These are phyloP conservation scores for Dryas iulia DNA, from an alignment of 1,140 invertebrate species.

Conservation along the genomic window DNA sequence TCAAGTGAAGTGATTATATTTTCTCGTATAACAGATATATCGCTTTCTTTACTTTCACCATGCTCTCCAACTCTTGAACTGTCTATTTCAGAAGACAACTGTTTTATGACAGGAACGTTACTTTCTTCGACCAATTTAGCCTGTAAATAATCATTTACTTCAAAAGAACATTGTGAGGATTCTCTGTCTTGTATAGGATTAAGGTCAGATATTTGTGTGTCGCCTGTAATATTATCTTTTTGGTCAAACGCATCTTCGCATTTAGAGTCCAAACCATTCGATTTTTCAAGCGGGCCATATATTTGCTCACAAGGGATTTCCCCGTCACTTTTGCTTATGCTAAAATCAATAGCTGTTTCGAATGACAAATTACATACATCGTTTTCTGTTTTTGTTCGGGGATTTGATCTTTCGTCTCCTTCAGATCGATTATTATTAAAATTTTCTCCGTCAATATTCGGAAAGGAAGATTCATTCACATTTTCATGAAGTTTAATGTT, in stretches of 20 bases:
- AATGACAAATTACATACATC: conserved; percentile 11
- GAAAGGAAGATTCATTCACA: background rate
- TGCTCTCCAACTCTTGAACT: background rate
- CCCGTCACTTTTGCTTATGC: conserved; percentile 41
- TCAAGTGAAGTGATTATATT: background rate
- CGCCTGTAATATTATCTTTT: conserved; percentile 6
- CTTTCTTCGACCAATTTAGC: background rate
- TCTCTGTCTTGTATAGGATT: too few relatives aligned
- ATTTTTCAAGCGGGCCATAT: background rate
- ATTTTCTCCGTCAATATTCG: background rate
- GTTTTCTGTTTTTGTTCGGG: background rate
- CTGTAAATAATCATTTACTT: background rate
- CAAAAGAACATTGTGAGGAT: background rate
- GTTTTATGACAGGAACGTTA: conserved; percentile 9
- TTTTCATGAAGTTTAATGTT: conserved; percentile 46
- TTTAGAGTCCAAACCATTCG: background rate
- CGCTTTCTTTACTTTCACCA: background rate
- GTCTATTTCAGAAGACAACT: background rate
- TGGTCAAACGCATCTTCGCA: background rate
- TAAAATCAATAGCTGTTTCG: conserved; percentile 60
- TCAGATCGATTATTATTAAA: background rate
- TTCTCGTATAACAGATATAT: background rate
- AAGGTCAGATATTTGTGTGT: too few relatives aligned
- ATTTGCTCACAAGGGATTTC: background rate
- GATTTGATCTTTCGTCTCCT: background rate